Base-by-base conservation (phyloP, 2,888 invertebrate species). In the Teleogryllus oceanicus region DNA sequence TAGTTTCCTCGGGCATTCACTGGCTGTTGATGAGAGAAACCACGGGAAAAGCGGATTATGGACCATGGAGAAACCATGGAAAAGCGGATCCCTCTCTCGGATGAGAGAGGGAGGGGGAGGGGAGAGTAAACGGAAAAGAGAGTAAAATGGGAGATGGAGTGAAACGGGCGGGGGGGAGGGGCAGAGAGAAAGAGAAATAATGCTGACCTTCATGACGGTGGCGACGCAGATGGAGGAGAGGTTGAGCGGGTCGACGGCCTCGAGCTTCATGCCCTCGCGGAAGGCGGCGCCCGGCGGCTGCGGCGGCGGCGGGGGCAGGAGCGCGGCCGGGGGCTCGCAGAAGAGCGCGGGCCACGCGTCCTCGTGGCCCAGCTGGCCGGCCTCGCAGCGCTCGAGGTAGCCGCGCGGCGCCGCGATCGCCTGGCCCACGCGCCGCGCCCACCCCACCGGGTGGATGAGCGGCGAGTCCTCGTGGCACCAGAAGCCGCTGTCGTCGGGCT, bases 381-480 rank as follows among this genome's bases (percentile, higher is more conserved):
- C 92, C 50, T 92, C 90, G 80, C 95, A 81, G 91, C 95, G 90
- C 84, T 93, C 93, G 81, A 92, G 87, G 86, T 96, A 96, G 81
- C 90, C 92, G 75, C 91, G 90, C 5, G 96, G 95, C 0, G 97
- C 97, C 80, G 94, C 94, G 77, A 99, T 89, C 78, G 93, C 92
- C 86, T 98, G 98, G 0, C 97, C 97, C 0, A 97, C 94, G 80
- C 93, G 88, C 81, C 93, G 93, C 0, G 98, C 96, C 98, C 99
- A 98, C n/a, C 98, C 97, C 1, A 97, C 95, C 0, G 96, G 97
- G 87, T 98, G 98, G 83, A 99, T 94, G 16, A 98, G 89, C 0
- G 96, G 95, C 0, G 98, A 97, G 86, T 96, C 95, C 87, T 97
- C 96, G 84, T 98, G 98, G 86, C 97, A 98, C 98, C 98, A 99